Evolutionary conservation across 2,888 invertebrate genomes (phyloP).

Genomic region (Chloroclysta siterata): DNA sequence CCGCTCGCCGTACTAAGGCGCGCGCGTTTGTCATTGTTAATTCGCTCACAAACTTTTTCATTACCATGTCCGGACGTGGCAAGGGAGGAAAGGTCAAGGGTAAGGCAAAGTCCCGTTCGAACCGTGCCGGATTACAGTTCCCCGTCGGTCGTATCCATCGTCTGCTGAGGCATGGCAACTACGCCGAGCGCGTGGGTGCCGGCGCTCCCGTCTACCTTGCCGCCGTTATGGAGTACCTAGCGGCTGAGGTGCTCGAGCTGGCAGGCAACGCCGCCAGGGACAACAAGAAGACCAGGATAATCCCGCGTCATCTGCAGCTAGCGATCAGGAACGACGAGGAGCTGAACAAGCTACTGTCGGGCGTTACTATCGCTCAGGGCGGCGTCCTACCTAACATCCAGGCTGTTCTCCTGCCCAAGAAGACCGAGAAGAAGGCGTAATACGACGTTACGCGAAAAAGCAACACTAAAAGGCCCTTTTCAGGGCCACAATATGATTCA

Average conservation of each 20-base stretch:
- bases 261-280: constrained; percentile 85
- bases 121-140: constrained; percentile 82
- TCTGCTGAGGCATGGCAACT: constrained; percentile 84
- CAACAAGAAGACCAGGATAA: constrained; percentile 75
- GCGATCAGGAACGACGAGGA: constrained; percentile 92
- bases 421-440: constrained; percentile 63
- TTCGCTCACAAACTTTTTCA: no score
- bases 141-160: constrained; percentile 78
- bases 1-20: background rate
- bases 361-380: constrained; percentile 92
- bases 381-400: constrained; percentile 93
- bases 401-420: constrained; percentile 90
- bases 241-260: constrained; percentile 65
- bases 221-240: constrained; percentile 86
- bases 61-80: background rate
- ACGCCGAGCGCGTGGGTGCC: constrained; percentile 63
- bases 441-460: background rate
- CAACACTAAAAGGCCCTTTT: background rate
- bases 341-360: constrained; percentile 89
- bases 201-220: constrained; percentile 80
- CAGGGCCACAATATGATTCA: background rate
- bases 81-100: background rate
- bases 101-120: constrained; percentile 57
- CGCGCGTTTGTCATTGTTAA: background rate
- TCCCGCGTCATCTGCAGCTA: constrained; percentile 80